Percentiles rank a stretch among this genome's conserved stretches.
These are phyloP conservation scores for Rattus rattus DNA, from an alignment of 2,113 vertebrate species.

Conservation along the genomic window DNA sequence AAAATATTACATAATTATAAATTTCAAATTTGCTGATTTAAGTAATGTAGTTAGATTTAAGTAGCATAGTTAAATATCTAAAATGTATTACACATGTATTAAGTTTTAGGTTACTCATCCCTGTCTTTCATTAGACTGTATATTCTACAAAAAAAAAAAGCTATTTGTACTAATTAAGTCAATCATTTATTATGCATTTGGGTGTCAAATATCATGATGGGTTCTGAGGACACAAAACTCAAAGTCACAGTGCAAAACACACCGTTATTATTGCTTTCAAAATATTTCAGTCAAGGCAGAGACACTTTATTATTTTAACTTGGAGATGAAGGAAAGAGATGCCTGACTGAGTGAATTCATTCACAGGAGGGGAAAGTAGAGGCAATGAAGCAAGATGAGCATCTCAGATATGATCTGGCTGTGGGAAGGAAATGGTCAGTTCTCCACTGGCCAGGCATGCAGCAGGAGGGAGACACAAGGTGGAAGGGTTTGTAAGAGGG, in stretches of 20 bases:
- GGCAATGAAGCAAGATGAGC: background rate
- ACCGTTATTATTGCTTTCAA: background rate
- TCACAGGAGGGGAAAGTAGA: background rate
- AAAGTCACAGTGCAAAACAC: background rate
- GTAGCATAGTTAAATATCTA: background rate
- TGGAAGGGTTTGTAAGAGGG: background rate
- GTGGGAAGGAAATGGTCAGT: too few species aligned
- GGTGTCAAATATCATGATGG: background rate
- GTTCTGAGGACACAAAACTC: background rate
- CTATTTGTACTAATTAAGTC: background rate
- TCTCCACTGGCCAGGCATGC: too few species aligned
- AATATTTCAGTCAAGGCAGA: background rate
- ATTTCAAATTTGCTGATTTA: slow-evolving; percentile 7
- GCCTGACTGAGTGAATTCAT: background rate
- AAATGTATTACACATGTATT: background rate
- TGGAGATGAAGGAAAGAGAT: background rate
- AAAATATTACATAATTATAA: background rate
- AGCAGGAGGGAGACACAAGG: background rate
- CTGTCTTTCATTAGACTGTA: background rate
- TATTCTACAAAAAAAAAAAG: background rate
- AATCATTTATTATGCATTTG: background rate
- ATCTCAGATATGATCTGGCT: background rate
- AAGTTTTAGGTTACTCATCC: background rate
- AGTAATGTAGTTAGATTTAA: background rate
- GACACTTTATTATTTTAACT: background rate